These are phyloP conservation scores for Trisateles emortualis DNA, from an alignment of 2,888 invertebrate species.

Conservation along the genomic window DNA sequence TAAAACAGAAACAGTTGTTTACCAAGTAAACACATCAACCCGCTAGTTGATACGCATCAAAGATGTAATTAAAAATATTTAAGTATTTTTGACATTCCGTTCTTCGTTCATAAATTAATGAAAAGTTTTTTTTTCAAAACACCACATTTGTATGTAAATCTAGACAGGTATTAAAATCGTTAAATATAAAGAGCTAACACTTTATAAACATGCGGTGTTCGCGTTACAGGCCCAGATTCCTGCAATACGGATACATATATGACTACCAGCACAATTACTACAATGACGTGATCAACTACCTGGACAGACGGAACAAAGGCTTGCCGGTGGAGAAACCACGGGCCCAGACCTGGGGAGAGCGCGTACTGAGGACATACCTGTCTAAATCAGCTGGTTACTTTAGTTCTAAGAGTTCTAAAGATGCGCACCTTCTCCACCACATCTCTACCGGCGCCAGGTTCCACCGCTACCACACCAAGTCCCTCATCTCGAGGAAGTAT, in stretches of 20 bases:
- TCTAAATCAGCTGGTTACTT: constrained; percentile 84
- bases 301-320: constrained; percentile 92
- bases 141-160: too few species aligned
- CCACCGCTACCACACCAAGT: constrained; percentile 91
- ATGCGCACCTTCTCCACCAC: constrained; percentile 87
- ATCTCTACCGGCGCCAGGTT: constrained; percentile 90
- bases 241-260: constrained; percentile 93
- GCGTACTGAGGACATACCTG: constrained; percentile 91
- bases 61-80: neutral
- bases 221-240: constrained; percentile 90
- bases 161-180: neutral
- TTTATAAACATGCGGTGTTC: constrained; percentile 25
- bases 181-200: neutral
- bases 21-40: neutral
- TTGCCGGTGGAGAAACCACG: constrained; percentile 90
- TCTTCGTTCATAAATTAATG: too few species aligned
- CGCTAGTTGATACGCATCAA: neutral
- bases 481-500: constrained; percentile 92
- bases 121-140: too few species aligned
- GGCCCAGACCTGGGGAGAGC: constrained; percentile 95
- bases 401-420: constrained; percentile 87
- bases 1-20: neutral
- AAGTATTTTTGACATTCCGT: too few species aligned
- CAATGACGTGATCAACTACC: constrained; percentile 93
- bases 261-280: constrained; percentile 95